Evolutionary conservation across 2,113 vertebrate genomes (phyloP).

Genomic region (Clarias macrocephalus): DNA sequence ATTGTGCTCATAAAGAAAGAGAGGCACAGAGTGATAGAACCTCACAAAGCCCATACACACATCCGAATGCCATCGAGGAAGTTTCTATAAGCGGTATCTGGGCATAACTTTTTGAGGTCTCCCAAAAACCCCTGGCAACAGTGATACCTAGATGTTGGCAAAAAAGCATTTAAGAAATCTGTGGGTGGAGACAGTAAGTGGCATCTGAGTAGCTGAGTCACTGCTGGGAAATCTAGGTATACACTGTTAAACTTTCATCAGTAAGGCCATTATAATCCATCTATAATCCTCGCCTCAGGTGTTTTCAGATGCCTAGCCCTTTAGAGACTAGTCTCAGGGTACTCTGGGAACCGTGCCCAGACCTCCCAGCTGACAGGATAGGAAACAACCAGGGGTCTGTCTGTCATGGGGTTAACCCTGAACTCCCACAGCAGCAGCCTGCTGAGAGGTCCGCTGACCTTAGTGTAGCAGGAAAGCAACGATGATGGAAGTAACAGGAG

Average conservation of each 20-base stretch:
- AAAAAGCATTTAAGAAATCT: background rate
- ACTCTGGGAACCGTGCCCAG: conserved; percentile 25
- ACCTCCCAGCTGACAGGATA: conserved; percentile 34
- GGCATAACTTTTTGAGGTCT: background rate
- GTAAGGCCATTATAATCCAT: background rate
- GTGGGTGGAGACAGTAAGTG: background rate
- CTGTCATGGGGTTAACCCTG: conserved; percentile 1
- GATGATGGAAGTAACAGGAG: background rate
- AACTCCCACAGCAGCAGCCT: background rate
- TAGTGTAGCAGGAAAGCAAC: background rate
- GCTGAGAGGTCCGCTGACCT: background rate
- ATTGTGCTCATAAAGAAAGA: conserved; percentile 11
- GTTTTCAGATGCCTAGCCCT: conserved; percentile 7
- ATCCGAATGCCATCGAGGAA: background rate
- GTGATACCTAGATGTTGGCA: background rate
- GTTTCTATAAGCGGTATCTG: background rate
- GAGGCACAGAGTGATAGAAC: background rate
- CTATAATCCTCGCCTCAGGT: conserved; percentile 7
- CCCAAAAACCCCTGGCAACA: background rate
- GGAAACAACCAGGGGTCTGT: conserved; percentile 19
- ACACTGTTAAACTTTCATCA: background rate
- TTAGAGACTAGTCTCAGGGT: background rate
- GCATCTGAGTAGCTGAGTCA: background rate
- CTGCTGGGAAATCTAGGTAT: background rate
- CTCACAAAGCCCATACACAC: background rate